Evolutionary conservation across 1,140 invertebrate species (phyloP).

Genomic region (Ylistrum balloti): DNA sequence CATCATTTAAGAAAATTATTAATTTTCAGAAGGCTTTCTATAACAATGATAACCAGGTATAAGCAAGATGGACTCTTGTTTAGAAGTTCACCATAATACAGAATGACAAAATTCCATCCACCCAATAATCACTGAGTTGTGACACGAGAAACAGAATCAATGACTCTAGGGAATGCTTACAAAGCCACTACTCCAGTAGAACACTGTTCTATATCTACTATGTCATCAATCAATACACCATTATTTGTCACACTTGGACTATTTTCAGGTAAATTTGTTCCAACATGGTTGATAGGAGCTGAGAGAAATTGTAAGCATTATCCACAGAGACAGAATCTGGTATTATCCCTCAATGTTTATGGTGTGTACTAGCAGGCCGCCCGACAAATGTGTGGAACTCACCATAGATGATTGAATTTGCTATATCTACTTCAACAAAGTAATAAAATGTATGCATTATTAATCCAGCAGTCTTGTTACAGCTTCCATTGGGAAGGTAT

Average conservation of each 20-base stretch:
- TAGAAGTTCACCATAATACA: neutral
- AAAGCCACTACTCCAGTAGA: neutral
- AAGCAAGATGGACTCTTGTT: no score
- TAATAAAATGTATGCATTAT: conserved; percentile 28
- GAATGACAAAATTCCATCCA: conserved; percentile 18
- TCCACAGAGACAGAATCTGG: neutral
- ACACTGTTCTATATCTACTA: neutral
- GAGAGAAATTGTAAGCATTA: neutral
- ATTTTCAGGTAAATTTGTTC: conserved; percentile 40
- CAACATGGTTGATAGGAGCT: neutral
- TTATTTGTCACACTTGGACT: conserved; percentile 28
- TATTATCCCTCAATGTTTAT: conserved; percentile 2
- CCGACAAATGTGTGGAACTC: conserved; percentile 14
- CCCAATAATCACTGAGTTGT: neutral
- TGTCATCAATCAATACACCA: neutral
- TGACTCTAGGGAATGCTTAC: neutral
- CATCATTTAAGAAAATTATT: no score
- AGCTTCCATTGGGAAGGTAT: neutral
- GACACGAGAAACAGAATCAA: conserved; percentile 25
- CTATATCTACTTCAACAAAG: conserved; percentile 35
- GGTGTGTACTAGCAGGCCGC: neutral
- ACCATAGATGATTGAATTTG: conserved; percentile 21
- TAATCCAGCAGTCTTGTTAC: neutral
- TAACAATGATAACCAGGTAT: no score
- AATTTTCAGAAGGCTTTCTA: no score